phyloP scores from a whole-genome alignment of 2,797 vertebrate species.

The Tragopan temminckii region DNA sequence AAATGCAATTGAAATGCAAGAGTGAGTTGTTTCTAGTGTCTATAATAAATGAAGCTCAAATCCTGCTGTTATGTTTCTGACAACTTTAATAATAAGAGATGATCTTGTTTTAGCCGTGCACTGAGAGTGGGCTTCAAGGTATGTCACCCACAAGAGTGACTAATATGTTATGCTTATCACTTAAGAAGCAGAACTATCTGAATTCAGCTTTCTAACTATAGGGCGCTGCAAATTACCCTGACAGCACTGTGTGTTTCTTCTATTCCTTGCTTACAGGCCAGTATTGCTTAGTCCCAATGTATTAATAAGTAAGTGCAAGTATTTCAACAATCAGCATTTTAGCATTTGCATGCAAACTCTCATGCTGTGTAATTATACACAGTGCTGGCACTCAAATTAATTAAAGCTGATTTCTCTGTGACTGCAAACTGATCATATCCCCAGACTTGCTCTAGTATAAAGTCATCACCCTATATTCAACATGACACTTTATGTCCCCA shows the following conservation, averaged over 20 bases:
- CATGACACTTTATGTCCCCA: conserved; percentile 83
- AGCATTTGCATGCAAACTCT: conserved; percentile 85
- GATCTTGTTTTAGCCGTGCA: conserved; percentile 62
- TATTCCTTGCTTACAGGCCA: conserved; percentile 77
- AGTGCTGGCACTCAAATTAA: conserved; percentile 93
- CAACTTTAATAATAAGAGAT: conserved; percentile 55
- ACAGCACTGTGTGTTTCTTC: conserved; percentile 64
- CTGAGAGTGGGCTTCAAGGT: conserved; percentile 73
- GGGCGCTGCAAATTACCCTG: conserved; percentile 74
- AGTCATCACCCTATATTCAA: conserved; percentile 90
- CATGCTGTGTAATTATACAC: conserved; percentile 89
- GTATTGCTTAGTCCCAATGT: conserved; percentile 79
- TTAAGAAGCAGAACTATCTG: conserved; percentile 77
- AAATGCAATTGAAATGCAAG: conserved; percentile 44
- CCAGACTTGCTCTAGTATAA: conserved; percentile 84
- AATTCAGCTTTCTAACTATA: conserved; percentile 79
- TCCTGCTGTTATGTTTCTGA: conserved; percentile 16
- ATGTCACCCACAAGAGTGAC: conserved; percentile 69
- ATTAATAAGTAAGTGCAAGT: conserved; percentile 84
- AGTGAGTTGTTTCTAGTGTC: conserved; percentile 27
- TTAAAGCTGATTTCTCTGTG: conserved; percentile 87
- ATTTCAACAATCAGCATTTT: conserved; percentile 88
- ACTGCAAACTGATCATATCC: conserved; percentile 88
- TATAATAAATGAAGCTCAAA: conserved; percentile 51
- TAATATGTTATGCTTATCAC: conserved; percentile 74